Percentiles rank a stretch among this genome's conserved stretches.
Evolutionary conservation across 2,113 vertebrate species (phyloP).

Genomic region (Sphaerodactylus townsendi): DNA sequence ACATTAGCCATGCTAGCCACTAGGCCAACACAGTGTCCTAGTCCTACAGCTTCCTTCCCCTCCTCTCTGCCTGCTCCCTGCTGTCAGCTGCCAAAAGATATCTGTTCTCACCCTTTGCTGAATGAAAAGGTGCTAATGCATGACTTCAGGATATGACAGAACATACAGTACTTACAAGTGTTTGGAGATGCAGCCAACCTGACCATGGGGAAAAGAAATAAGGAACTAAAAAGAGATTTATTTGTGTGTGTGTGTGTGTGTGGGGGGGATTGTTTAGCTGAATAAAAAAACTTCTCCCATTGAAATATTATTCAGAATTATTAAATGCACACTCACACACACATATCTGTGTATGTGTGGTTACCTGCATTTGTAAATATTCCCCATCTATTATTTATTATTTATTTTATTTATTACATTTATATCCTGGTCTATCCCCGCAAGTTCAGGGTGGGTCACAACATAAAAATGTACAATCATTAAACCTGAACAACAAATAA

Average conservation of each 20-base stretch:
- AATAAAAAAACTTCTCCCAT: too few species aligned
- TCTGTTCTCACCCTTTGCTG: slow-evolving; percentile 91
- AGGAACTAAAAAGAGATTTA: slow-evolving; percentile 67
- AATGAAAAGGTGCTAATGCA: slow-evolving; percentile 91
- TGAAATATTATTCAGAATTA: too few species aligned
- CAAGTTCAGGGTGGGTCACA: too few species aligned
- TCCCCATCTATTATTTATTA: too few species aligned
- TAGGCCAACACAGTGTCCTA: slow-evolving; percentile 76
- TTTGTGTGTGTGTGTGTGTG: slow-evolving; percentile 30
- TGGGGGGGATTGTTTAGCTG: slow-evolving; percentile 47
- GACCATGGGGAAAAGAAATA: slow-evolving; percentile 75
- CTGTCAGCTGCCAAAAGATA: slow-evolving; percentile 87
- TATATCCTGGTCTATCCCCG: too few species aligned
- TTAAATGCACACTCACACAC: too few species aligned
- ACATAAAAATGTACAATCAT: too few species aligned
- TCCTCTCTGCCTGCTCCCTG: slow-evolving; percentile 75
- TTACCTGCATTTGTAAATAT: neutral
- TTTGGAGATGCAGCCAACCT: slow-evolving; percentile 80
- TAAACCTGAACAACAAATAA: neutral
- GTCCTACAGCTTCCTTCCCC: slow-evolving; percentile 69
- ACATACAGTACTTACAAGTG: slow-evolving; percentile 85
- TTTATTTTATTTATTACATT: too few species aligned
- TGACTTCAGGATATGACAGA: slow-evolving; percentile 92
- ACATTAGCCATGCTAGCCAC: slow-evolving; percentile 78
- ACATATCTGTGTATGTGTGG: neutral